Evolutionary conservation across 1,140 invertebrate species (phyloP).

Genomic region (Drusus annulatus): DNA sequence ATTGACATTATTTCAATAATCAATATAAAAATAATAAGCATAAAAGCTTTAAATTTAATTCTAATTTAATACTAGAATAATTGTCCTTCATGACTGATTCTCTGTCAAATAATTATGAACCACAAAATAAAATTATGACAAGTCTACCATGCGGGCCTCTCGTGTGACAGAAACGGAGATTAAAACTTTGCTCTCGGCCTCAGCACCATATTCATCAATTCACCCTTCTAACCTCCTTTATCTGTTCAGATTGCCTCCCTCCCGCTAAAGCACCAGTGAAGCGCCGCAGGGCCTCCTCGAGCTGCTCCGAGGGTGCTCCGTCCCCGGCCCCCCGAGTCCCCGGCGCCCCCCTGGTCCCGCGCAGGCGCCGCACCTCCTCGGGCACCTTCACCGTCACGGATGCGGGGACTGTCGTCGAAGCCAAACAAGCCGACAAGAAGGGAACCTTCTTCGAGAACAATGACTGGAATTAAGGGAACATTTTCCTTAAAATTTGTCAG

Average conservation of each 20-base stretch:
- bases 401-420: not conserved
- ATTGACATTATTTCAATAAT: no score
- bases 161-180: no score
- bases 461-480: not conserved
- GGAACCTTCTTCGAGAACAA: not conserved
- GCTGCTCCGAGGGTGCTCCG: not conserved
- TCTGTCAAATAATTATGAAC: no score
- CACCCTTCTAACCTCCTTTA: not conserved
- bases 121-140: no score
- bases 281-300: not conserved
- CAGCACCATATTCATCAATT: not conserved
- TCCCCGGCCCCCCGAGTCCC: not conserved
- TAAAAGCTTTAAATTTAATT: no score
- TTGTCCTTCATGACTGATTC: no score
- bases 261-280: not conserved
- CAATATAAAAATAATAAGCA: no score
- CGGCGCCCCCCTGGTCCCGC: no score
- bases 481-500: no score
- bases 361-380: conserved; percentile 1
- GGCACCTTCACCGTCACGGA: conserved; percentile 6
- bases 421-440: not conserved
- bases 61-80: no score
- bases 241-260: conserved; percentile 7
- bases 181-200: no score
- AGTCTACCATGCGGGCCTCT: no score